Percentiles rank a stretch among this genome's conserved stretches.
These are phyloP conservation scores for Xiphorhynchus erythropygius DNA, from an alignment of 2,797 vertebrate species.

Conservation along the genomic window DNA sequence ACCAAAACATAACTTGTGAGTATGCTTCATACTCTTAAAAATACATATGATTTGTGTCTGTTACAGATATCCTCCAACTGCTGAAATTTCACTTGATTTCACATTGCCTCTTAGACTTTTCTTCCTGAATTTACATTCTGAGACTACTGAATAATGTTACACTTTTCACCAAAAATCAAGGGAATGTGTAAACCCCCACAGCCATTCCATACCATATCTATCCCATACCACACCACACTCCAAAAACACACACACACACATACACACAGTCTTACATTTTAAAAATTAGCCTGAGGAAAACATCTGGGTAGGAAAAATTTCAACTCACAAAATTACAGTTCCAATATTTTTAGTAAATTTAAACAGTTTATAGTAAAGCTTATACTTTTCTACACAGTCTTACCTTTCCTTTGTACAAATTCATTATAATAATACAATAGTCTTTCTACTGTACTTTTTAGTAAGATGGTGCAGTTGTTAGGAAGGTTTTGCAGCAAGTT, in stretches of 20 bases:
- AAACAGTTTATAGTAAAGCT: background rate
- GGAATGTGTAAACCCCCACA: background rate
- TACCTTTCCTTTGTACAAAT: background rate
- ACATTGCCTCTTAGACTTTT: background rate
- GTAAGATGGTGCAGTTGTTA: background rate
- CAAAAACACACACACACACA: background rate
- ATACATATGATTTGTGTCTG: background rate
- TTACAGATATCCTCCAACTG: background rate
- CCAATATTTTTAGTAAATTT: background rate
- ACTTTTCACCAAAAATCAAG: background rate
- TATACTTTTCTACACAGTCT: background rate
- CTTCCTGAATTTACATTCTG: background rate
- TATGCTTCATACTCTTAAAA: background rate
- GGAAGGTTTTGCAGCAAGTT: background rate
- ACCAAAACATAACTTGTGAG: background rate
- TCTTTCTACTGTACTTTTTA: background rate
- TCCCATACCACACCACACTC: background rate
- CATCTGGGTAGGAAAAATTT: background rate
- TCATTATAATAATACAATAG: background rate
- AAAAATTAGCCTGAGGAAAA: background rate
- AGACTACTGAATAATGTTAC: background rate
- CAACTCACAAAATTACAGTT: background rate
- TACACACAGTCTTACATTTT: background rate
- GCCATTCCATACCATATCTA: background rate
- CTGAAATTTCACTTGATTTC: constrained; percentile 1